Conservation (phyloP, 2,888 invertebrate species). For the Graphium colonna region DNA sequence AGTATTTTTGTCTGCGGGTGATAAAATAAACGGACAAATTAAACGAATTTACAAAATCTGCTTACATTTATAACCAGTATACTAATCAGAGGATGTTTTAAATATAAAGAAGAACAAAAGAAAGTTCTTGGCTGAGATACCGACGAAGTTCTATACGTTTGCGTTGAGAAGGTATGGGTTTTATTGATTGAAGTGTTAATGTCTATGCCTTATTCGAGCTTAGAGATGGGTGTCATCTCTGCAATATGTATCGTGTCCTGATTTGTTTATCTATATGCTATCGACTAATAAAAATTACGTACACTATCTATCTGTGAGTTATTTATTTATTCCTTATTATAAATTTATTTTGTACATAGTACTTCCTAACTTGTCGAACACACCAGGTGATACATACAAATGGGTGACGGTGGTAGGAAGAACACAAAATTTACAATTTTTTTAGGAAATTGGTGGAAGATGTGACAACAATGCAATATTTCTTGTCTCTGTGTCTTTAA, state of each 20-base stretch:
- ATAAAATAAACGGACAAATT: no score
- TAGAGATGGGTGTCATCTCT: constrained; percentile 30
- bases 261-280: constrained; percentile 13
- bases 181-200: constrained; percentile 32
- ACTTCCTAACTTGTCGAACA: no score
- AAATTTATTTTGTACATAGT: no score
- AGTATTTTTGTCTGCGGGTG: no score
- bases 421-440: no score
- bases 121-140: background rate
- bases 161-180: constrained; percentile 12
- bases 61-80: background rate
- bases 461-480: no score
- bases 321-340: constrained; percentile 18
- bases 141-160: background rate
- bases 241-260: constrained; percentile 5
- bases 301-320: background rate
- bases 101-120: background rate
- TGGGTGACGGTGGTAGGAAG: no score
- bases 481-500: no score
- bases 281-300: constrained; percentile 16
- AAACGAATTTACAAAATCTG: background rate
- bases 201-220: constrained; percentile 54
- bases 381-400: no score
- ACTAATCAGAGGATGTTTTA: constrained; percentile 2
- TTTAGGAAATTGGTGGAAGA: no score